Percentiles rank a stretch among this genome's conserved stretches.
Evolutionary conservation across 2,113 vertebrate species (phyloP).

Genomic region (Ammodytes dubius): DNA sequence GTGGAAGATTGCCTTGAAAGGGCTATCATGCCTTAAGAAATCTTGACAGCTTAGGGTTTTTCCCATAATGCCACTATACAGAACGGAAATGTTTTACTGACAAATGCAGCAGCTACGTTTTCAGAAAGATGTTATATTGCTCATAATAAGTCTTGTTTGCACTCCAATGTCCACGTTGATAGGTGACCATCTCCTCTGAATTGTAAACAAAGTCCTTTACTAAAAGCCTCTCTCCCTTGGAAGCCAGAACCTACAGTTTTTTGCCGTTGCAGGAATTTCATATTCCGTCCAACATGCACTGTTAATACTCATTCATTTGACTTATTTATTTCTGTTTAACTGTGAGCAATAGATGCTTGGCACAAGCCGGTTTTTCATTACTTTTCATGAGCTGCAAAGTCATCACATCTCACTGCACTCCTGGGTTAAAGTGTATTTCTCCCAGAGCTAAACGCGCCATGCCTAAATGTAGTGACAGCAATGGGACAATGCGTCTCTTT

Average conservation of each 20-base stretch:
- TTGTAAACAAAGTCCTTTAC: slow-evolving; percentile 30
- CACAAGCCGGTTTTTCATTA: slow-evolving; percentile 34
- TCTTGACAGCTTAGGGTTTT: slow-evolving; percentile 48
- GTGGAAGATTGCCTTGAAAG: slow-evolving; percentile 71
- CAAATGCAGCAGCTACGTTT: slow-evolving; percentile 58
- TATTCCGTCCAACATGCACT: slow-evolving; percentile 61
- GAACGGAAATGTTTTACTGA: slow-evolving; percentile 50
- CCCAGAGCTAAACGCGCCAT: slow-evolving; percentile 23
- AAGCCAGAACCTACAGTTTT: slow-evolving; percentile 30
- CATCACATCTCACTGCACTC: slow-evolving; percentile 34
- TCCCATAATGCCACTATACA: slow-evolving; percentile 64
- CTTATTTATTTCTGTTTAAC: slow-evolving; percentile 71
- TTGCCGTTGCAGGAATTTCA: slow-evolving; percentile 47
- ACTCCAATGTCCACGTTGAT: slow-evolving; percentile 45
- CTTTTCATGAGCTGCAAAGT: slow-evolving; percentile 33
- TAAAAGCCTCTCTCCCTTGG: slow-evolving; percentile 31
- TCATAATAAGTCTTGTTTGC: slow-evolving; percentile 52
- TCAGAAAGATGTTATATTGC: slow-evolving; percentile 52
- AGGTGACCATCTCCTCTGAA: slow-evolving; percentile 29
- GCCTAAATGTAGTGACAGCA: slow-evolving; percentile 42
- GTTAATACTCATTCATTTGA: slow-evolving; percentile 54
- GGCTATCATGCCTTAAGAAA: slow-evolving; percentile 75
- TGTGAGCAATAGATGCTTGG: slow-evolving; percentile 65
- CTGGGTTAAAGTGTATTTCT: slow-evolving; percentile 41
- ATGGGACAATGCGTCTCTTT: slow-evolving; percentile 67